Evolutionary conservation across 2,888 invertebrate species (phyloP).

Genomic region (Eupithecia subfuscata): DNA sequence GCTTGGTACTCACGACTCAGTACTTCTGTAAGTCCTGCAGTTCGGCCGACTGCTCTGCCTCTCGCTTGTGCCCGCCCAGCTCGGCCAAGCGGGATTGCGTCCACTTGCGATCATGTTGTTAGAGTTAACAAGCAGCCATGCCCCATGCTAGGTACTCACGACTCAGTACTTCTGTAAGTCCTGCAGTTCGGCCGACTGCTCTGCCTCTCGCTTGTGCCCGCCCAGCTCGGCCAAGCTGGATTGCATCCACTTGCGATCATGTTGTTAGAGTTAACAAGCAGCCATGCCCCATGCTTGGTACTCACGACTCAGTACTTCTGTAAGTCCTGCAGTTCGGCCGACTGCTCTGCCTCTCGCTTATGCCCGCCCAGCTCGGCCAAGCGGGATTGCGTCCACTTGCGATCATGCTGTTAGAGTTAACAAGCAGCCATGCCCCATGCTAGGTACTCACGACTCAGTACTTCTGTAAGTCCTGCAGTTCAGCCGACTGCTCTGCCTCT

Average conservation of each 20-base stretch:
- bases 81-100: slow-evolving; percentile 84
- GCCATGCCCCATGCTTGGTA: slow-evolving; percentile 29
- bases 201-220: slow-evolving; percentile 58
- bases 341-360: slow-evolving; percentile 42
- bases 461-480: slow-evolving; percentile 71
- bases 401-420: slow-evolving; percentile 85
- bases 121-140: slow-evolving; percentile 13
- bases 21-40: slow-evolving; percentile 73
- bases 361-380: slow-evolving; percentile 84
- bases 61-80: slow-evolving; percentile 73
- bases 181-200: slow-evolving; percentile 1
- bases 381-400: slow-evolving; percentile 85
- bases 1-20: slow-evolving; percentile 49
- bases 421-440: slow-evolving; percentile 29
- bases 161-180: slow-evolving; percentile 45
- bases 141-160: slow-evolving; percentile 34
- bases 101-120: slow-evolving; percentile 86
- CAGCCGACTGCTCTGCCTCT: slow-evolving; percentile 49
- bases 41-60: slow-evolving; percentile 53
- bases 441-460: slow-evolving; percentile 56
- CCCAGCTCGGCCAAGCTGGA: slow-evolving; percentile 84
- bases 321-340: slow-evolving; percentile 66
- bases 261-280: slow-evolving; percentile 13
- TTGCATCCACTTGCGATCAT: slow-evolving; percentile 80
- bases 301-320: slow-evolving; percentile 68